A percentile compares a stretch with the other conserved stretches of the same genome.
Conservation (phyloP, 1,140 invertebrate genomes). For the Nymphalis io region DNA sequence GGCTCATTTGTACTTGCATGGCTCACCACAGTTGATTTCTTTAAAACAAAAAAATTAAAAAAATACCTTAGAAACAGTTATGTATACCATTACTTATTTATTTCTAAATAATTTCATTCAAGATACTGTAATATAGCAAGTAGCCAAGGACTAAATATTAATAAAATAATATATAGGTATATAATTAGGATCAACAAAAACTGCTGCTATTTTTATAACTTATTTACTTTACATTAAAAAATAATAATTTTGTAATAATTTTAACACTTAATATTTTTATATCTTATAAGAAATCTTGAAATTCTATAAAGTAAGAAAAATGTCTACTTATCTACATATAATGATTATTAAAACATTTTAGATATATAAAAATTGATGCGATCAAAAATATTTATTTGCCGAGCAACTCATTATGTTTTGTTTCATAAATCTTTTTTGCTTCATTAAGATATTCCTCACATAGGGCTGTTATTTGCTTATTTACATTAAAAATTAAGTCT, state of each 20-base stretch:
- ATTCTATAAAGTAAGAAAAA: neutral
- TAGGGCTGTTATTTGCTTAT: constrained; percentile 85
- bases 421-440: constrained; percentile 85
- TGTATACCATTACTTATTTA: no score
- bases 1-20: no score
- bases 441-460: constrained; percentile 84
- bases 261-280: neutral
- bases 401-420: constrained; percentile 88
- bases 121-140: no score
- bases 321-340: neutral
- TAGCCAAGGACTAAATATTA: no score
- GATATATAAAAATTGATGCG: neutral
- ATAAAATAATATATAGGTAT: no score
- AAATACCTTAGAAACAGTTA: no score
- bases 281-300: neutral
- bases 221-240: neutral
- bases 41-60: no score
- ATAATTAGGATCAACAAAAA: neutral
- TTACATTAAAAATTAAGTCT: constrained; percentile 85
- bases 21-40: no score
- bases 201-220: neutral
- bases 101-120: no score
- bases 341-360: neutral
- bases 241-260: neutral
- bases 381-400: constrained; percentile 60